phyloP scores from a whole-genome alignment of 2,797 vertebrate genomes.

The Hydrophis major region DNA sequence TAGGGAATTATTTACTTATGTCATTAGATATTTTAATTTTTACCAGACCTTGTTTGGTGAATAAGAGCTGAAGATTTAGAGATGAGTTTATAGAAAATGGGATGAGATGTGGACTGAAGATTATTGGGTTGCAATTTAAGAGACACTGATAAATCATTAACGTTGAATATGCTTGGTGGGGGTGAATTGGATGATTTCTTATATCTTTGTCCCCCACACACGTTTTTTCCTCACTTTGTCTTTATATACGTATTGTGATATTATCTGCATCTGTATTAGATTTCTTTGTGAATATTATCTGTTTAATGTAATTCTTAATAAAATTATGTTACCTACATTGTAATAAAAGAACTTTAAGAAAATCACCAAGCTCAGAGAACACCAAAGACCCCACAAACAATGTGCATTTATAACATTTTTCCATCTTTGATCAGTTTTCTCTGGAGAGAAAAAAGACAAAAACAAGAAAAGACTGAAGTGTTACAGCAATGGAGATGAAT shows the following conservation, averaged over 20 bases:
- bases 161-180: not conserved
- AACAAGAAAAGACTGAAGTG: not conserved
- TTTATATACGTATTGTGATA: not conserved
- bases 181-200: not conserved
- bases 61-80: not conserved
- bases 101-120: too few species aligned
- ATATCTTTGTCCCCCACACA: not conserved
- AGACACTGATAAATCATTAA: not conserved
- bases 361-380: too few species aligned
- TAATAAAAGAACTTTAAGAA: too few species aligned
- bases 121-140: not conserved
- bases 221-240: not conserved
- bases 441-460: not conserved
- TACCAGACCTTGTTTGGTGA: not conserved
- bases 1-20: not conserved
- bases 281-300: not conserved
- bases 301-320: not conserved
- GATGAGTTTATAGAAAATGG: not conserved
- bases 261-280: not conserved
- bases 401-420: not conserved
- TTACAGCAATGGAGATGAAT: too few species aligned
- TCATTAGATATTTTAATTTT: not conserved
- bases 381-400: too few species aligned
- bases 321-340: too few species aligned
- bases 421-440: too few species aligned